Conservation (phyloP, 2,113 vertebrate species). For the Leucopsar rothschildi region DNA sequence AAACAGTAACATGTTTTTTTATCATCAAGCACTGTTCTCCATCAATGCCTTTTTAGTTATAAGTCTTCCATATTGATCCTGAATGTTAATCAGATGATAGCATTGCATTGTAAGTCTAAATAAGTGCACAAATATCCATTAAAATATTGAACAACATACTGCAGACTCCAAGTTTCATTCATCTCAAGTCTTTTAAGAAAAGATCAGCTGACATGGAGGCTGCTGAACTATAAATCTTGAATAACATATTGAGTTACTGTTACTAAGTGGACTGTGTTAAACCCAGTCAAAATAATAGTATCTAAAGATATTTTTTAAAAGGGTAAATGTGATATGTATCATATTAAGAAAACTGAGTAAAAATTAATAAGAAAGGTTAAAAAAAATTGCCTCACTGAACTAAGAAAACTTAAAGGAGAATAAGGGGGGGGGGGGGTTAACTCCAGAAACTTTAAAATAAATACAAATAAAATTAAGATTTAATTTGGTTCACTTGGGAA, state of each 20-base stretch:
- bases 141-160: not conserved
- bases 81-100: not conserved
- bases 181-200: not conserved
- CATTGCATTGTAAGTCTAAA: not conserved
- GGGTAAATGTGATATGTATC: not conserved
- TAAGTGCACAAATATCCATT: not conserved
- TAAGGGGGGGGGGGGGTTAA: fast-evolving
- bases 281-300: not conserved
- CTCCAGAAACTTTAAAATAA: not conserved
- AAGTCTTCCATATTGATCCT: not conserved
- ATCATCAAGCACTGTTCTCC: not conserved
- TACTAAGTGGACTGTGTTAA: not conserved
- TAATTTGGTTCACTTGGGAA: not conserved
- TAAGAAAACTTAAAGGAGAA: not conserved
- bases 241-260: not conserved
- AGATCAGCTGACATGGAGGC: not conserved
- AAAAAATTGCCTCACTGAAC: not conserved
- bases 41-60: not conserved
- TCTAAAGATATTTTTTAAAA: not conserved
- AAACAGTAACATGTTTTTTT: not conserved
- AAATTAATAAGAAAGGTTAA: not conserved
- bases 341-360: not conserved
- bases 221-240: not conserved
- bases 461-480: not conserved
- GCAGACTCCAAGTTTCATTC: not conserved